Evolutionary conservation across 2,888 invertebrate species (phyloP).

Genomic region (Epinotia ramella): DNA sequence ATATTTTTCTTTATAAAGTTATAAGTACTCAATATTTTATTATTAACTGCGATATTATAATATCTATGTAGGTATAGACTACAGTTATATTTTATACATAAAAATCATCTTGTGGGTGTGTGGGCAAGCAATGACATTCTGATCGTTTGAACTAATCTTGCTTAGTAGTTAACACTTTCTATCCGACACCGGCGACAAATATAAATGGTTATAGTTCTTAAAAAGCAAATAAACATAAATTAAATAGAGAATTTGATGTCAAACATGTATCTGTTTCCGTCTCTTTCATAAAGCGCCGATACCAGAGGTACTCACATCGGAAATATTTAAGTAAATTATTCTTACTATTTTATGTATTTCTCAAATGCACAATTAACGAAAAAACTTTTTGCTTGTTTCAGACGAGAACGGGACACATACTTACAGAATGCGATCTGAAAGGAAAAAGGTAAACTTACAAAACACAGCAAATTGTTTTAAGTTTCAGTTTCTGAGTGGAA

Average conservation of each 20-base stretch:
- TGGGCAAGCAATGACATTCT: background rate
- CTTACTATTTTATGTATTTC: background rate
- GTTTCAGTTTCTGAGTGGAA: background rate
- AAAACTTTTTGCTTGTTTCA: background rate
- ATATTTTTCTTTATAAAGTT: too few relatives aligned
- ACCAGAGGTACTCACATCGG: slow-evolving; percentile 10
- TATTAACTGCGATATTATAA: too few relatives aligned
- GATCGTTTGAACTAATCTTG: background rate
- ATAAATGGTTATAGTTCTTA: slow-evolving; percentile 8
- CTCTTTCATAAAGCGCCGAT: slow-evolving; percentile 28
- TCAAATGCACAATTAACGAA: background rate
- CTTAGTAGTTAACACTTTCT: slow-evolving; percentile 16
- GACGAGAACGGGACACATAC: background rate
- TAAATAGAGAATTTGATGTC: slow-evolving; percentile 39
- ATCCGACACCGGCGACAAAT: slow-evolving; percentile 7
- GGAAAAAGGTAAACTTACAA: background rate
- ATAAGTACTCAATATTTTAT: too few relatives aligned
- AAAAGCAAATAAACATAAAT: slow-evolving; percentile 30
- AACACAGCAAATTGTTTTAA: background rate
- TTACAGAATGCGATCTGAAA: background rate
- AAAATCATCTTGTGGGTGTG: too few relatives aligned
- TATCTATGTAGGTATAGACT: too few relatives aligned
- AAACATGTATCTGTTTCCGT: slow-evolving; percentile 8
- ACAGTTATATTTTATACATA: background rate
- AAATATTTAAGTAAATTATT: background rate